Percentiles rank a stretch among this genome's conserved stretches.
Conservation (phyloP, 37 sponge, comb jelly and placozoan species). For the Haliclona indistincta region DNA sequence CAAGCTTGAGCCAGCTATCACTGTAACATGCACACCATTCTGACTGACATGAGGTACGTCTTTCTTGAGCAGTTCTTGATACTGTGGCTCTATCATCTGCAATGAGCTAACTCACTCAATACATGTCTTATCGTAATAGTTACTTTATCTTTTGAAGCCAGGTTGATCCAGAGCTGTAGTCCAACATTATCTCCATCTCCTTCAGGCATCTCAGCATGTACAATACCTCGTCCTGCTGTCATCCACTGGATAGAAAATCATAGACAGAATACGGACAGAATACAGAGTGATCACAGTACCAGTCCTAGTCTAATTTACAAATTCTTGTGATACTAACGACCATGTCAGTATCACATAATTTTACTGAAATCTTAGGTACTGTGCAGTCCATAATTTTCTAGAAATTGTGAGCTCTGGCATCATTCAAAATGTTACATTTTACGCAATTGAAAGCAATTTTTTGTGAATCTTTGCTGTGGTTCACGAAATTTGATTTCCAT, state of each 20-base stretch:
- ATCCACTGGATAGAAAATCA: conserved; percentile 84
- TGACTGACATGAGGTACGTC: conserved; percentile 68
- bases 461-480: too few relatives aligned
- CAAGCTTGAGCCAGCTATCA: conserved; percentile 88
- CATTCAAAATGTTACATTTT: too few relatives aligned
- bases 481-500: too few relatives aligned
- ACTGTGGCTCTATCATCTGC: conserved; percentile 81
- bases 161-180: conserved; percentile 96
- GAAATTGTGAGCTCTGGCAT: too few relatives aligned
- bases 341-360: too few relatives aligned
- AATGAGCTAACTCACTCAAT: background rate
- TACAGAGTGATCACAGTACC: too few relatives aligned
- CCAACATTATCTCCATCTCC: conserved; percentile 75
- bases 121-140: background rate
- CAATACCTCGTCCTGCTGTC: conserved; percentile 93
- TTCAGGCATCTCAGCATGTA: conserved; percentile 93
- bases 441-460: too few relatives aligned
- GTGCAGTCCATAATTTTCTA: too few relatives aligned
- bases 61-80: conserved; percentile 77
- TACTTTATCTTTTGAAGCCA: conserved; percentile 72
- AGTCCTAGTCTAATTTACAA: too few relatives aligned
- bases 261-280: too few relatives aligned
- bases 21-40: conserved; percentile 76
- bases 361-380: too few relatives aligned
- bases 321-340: too few relatives aligned